Base-by-base conservation (phyloP, 2,113 vertebrate genomes). In the Anguilla japonica region DNA sequence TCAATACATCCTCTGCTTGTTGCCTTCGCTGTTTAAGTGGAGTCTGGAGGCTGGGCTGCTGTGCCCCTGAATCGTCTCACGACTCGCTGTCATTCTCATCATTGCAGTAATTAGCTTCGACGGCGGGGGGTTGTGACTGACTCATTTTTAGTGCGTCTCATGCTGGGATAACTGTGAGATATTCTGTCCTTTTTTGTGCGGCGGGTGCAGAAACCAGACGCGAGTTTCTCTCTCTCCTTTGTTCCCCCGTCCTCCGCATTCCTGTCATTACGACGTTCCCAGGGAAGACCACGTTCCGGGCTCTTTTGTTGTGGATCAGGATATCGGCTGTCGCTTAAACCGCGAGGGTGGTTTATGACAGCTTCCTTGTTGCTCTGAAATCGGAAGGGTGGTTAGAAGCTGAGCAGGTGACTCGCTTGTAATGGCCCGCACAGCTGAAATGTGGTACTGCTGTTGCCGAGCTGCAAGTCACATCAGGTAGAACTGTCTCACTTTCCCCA, bases 161-260 rank as follows among this genome's bases (percentile, higher is more conserved):
- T 75, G 71, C 80, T 81, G 80, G 6, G 41, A 46, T 81, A 22
- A 40, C 80, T 46, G 80, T 41, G 80, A 75, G 71, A 75, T n/a
- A 75, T 34, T 75, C n/a, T 81, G 80, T 81, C 29, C 34, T 81
- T 81, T 41, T 46, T 18, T 81, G 41, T 22, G 34, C 9, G 18
- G 46, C 34, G 41, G 80, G 18, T 15, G 16, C 8, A 6, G 26
- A 29, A 67, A 41, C 79, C 79, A 80, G 79, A 6, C 79, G 26
- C 18, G 41, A 41, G 41, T 8, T 29, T 29, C 15, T 80, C 0
- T 13, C 1, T 80, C 6, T 20, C 40, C 79, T 39, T 41, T 80
- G 34, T 67, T 29, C 41, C 41, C 7, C 41, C 20, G 2, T 26
- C 80, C 22, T 40, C 80, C 41, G 26, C 41, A 81, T 81, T 81